Evolutionary conservation across 2,113 vertebrate genomes (phyloP), one percentile per base, ranked within the genome.

Genomic region (Paraplagusia blochii): DNA sequence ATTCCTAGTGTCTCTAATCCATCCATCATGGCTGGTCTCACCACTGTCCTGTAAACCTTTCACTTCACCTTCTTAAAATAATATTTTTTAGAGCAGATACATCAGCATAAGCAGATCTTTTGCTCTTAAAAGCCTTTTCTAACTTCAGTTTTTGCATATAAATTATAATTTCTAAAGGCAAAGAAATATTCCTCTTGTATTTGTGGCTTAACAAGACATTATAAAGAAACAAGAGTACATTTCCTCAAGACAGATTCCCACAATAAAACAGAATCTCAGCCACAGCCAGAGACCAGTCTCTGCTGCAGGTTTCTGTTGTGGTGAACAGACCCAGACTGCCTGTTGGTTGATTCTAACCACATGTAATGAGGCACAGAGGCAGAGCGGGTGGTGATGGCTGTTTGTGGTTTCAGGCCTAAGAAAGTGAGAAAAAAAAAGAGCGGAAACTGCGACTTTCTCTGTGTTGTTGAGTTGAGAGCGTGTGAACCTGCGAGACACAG

Each of bases 341-440:
- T 58, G 4, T 50, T 14, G 53, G 50, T 44, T 34, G 15, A 33
- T 44, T 66, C 58, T 48, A 73, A 77, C 74, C 75, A 47, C 71
- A 60, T 63, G 63, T 60, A 53, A 66, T 39, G 63, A 64, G 64
- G 64, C 55, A 15, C 15, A 16, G 49, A 45, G 62, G 48, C 62
- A 44, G 58, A 17, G 61, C 4, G 66, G 68, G 48, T 40, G 74
- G 62, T 35, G 61, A 66, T 44, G 9, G 70, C 61, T 58, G 18
- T 71, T 69, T 73, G 77, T 74, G 59, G 53, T 79, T 74, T 61
- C 52, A 59, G 49, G 50, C 16, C 64, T 29, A 29, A 58, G 50
- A 52, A 19, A 13, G 59, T 62, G 52, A 53, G 54, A 58, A 44
- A 52, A 58, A 44, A 52, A 49, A 53, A 16, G 36, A 72, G 22